phyloP scores from a whole-genome alignment of 1,140 invertebrate genomes.

The Megalonaias nervosa region DNA sequence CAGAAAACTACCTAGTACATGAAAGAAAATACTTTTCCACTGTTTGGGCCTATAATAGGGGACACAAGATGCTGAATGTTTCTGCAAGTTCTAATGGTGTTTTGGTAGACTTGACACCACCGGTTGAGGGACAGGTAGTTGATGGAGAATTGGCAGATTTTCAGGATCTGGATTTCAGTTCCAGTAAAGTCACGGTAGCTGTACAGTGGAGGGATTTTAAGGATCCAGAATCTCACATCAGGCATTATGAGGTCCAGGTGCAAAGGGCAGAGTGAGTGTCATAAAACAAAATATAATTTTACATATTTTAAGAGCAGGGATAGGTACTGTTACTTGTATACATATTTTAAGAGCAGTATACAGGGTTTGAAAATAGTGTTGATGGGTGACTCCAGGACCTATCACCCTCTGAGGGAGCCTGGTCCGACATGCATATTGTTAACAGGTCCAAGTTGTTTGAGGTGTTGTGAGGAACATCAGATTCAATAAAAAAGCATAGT shows the following conservation, averaged over 20 bases:
- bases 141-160: slow-evolving; percentile 27
- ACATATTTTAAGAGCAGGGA: too few species aligned
- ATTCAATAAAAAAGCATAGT: too few species aligned
- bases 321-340: too few species aligned
- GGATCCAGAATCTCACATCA: slow-evolving; percentile 36
- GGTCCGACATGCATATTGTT: too few species aligned
- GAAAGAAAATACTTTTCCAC: slow-evolving; percentile 21
- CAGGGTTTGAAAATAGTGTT: too few species aligned
- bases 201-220: slow-evolving; percentile 32
- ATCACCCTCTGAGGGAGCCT: too few species aligned
- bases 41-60: slow-evolving; percentile 34
- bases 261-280: not conserved
- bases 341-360: too few species aligned
- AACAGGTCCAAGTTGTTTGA: too few species aligned
- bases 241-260: slow-evolving; percentile 11
- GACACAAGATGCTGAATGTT: slow-evolving; percentile 15
- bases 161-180: slow-evolving; percentile 27
- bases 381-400: too few species aligned
- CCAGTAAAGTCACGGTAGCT: slow-evolving; percentile 16
- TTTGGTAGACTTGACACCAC: slow-evolving; percentile 39
- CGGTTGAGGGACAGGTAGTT: slow-evolving; percentile 28
- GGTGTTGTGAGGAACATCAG: too few species aligned
- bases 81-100: slow-evolving; percentile 33
- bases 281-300: too few species aligned
- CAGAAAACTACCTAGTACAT: slow-evolving; percentile 21